Conservation (phyloP, 2,113 vertebrate genomes). For the Mesitornis unicolor region DNA sequence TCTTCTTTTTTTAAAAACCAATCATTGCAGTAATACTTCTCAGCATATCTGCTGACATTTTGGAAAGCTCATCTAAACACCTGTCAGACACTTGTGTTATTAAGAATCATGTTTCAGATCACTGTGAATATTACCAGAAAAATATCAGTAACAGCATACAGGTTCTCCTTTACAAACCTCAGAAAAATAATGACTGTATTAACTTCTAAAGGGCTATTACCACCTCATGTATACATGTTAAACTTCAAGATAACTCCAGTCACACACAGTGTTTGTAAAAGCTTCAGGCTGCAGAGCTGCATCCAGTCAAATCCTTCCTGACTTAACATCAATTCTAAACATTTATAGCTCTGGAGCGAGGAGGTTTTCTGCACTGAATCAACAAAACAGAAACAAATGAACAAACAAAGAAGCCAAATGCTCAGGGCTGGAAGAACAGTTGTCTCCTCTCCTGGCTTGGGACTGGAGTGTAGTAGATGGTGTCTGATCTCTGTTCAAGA, state of each 20-base stretch:
- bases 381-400: neutral
- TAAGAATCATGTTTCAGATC: neutral
- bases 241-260: neutral
- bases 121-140: slow-evolving; percentile 5
- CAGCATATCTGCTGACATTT: neutral
- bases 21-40: neutral
- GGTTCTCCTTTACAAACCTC: neutral
- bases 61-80: neutral
- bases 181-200: neutral
- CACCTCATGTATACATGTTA: neutral
- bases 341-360: neutral
- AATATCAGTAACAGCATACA: neutral
- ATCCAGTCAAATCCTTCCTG: neutral
- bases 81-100: neutral
- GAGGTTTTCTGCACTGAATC: neutral
- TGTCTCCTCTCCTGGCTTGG: neutral
- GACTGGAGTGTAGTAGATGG: neutral
- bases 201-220: neutral
- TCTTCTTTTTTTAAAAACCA: neutral
- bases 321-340: neutral
- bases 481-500: neutral
- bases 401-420: neutral
- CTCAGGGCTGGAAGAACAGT: neutral
- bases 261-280: neutral
- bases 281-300: neutral